Evolutionary conservation across 2,797 vertebrate genomes (phyloP).

Genomic region (Hoplostethus atlanticus): DNA sequence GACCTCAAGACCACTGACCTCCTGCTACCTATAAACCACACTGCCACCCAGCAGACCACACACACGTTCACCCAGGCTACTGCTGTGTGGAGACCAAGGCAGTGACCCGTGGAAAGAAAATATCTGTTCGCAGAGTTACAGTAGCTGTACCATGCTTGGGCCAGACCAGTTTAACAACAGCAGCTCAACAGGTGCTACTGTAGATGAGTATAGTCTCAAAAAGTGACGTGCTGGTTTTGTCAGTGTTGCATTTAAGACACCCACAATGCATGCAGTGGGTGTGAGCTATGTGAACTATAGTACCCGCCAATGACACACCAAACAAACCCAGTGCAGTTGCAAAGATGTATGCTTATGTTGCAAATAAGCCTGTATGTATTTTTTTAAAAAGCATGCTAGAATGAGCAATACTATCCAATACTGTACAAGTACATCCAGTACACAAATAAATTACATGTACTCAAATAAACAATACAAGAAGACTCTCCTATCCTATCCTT

Average conservation of each 20-base stretch:
- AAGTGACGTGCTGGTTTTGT: neutral
- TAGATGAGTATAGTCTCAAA: constrained; percentile 7
- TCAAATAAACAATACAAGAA: neutral
- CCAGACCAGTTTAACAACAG: neutral
- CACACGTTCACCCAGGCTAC: constrained; percentile 28
- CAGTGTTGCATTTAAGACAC: neutral
- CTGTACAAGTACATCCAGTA: too few relatives aligned
- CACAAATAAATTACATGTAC: neutral
- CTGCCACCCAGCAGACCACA: constrained; percentile 69
- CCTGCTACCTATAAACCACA: constrained; percentile 60
- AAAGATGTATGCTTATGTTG: too few relatives aligned
- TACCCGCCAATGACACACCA: too few relatives aligned
- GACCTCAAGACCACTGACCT: constrained; percentile 43
- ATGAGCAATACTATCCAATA: too few relatives aligned
- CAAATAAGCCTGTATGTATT: too few relatives aligned
- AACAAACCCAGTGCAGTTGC: too few relatives aligned
- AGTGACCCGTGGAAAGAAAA: constrained; percentile 66
- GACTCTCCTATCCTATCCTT: neutral
- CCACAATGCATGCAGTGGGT: neutral
- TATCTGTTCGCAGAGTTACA: constrained; percentile 51
- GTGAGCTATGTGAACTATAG: neutral
- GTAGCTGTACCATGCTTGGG: constrained; percentile 45
- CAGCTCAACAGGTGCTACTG: constrained; percentile 49
- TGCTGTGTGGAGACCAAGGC: constrained; percentile 52
- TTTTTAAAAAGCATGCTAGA: too few relatives aligned